phyloP scores from a whole-genome alignment of 2,888 invertebrate species.

The Embidobia sp. region DNA sequence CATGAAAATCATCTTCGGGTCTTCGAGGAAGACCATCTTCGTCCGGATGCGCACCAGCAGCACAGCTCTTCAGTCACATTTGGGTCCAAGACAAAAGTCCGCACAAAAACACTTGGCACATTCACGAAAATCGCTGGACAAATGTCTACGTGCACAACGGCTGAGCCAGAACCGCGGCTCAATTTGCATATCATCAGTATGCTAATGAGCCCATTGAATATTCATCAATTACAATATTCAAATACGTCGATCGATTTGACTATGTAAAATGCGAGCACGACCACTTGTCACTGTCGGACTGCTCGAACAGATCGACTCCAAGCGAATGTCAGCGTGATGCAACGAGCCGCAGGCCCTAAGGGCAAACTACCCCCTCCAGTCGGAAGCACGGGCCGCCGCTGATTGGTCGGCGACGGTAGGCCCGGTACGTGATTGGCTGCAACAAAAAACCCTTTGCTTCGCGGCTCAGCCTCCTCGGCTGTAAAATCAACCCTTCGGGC shows the following conservation, averaged over 20 bases:
- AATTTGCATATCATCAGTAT: no score
- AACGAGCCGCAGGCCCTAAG: constrained; percentile 76
- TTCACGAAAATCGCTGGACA: no score
- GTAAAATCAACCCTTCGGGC: constrained; percentile 77
- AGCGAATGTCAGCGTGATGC: constrained; percentile 80
- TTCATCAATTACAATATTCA: no score
- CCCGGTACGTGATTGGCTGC: constrained; percentile 68
- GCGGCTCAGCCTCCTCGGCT: constrained; percentile 63
- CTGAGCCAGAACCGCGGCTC: no score
- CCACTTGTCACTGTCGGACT: constrained; percentile 66
- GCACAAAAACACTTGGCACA: no score
- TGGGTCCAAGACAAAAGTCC: constrained; percentile 72
- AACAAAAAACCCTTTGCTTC: constrained; percentile 73
- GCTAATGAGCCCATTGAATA: no score
- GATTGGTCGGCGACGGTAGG: constrained; percentile 69
- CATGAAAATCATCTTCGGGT: no score
- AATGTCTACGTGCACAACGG: no score
- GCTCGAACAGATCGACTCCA: constrained; percentile 73
- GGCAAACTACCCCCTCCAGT: constrained; percentile 75
- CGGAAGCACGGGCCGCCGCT: constrained; percentile 41
- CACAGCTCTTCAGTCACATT: no score
- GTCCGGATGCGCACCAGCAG: no score
- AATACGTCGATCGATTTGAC: no score
- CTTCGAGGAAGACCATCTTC: no score
- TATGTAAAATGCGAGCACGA: constrained; percentile 49